phyloP scores from a whole-genome alignment of 2,888 invertebrate genomes.

The Lysandra bellargus region DNA sequence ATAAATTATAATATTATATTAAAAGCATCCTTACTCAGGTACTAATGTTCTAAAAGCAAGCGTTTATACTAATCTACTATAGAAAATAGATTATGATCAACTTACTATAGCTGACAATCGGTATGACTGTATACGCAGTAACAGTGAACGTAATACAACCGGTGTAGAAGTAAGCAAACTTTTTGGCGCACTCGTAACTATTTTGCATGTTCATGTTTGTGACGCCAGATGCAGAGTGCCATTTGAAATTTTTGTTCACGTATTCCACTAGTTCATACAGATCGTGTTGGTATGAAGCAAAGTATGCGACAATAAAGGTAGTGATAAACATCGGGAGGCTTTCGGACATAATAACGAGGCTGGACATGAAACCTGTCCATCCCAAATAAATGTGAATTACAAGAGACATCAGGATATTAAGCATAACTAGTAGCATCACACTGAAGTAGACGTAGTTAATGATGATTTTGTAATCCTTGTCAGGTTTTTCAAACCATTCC shows the following conservation, averaged over 20 bases:
- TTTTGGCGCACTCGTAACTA: conserved; percentile 57
- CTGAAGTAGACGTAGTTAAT: conserved; percentile 57
- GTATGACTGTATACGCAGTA: conserved; percentile 59
- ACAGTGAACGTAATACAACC: conserved; percentile 66
- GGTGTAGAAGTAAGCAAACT: conserved; percentile 64
- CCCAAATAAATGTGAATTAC: conserved; percentile 57
- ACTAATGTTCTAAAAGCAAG: background rate
- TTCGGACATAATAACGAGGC: conserved; percentile 47
- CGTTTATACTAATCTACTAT: background rate
- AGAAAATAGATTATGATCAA: conserved; percentile 39
- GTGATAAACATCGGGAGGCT: conserved; percentile 59
- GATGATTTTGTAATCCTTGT: conserved; percentile 46
- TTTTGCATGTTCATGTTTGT: conserved; percentile 67
- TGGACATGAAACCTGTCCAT: conserved; percentile 63
- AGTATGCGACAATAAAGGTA: conserved; percentile 58
- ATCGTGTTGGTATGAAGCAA: conserved; percentile 53
- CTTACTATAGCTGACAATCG: conserved; percentile 63
- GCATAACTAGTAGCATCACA: conserved; percentile 56
- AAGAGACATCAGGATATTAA: conserved; percentile 49
- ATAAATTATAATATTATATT: too few relatives aligned
- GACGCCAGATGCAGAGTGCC: conserved; percentile 63
- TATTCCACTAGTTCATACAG: conserved; percentile 56
- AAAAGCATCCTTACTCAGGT: too few relatives aligned
- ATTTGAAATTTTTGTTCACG: conserved; percentile 62
- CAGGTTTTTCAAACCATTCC: conserved; percentile 59